Percentiles rank a stretch among this genome's conserved stretches.
Evolutionary conservation across 2,113 vertebrate species (phyloP).

Genomic region (Chaetops frenatus): DNA sequence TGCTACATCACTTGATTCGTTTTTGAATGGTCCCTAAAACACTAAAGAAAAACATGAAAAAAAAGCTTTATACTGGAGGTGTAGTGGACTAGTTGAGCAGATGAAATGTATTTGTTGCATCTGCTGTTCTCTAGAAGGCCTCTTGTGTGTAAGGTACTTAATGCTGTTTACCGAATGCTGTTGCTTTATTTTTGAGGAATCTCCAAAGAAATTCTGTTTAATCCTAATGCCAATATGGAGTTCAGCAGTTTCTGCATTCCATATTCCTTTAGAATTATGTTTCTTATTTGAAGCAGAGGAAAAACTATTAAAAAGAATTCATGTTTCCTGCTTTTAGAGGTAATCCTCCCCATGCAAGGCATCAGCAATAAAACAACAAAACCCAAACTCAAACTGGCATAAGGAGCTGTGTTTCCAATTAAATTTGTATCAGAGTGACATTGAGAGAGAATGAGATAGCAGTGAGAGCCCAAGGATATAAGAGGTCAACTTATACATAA

Average conservation of each 20-base stretch:
- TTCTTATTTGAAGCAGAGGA: neutral
- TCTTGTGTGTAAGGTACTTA: neutral
- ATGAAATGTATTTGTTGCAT: neutral
- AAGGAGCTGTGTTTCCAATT: neutral
- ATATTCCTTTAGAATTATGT: neutral
- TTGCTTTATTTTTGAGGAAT: neutral
- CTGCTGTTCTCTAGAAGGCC: neutral
- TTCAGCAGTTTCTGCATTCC: neutral
- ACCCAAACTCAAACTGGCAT: neutral
- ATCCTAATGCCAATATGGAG: neutral
- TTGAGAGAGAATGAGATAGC: neutral
- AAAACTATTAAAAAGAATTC: neutral
- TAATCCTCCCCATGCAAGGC: neutral
- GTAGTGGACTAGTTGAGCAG: neutral
- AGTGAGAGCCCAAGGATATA: neutral
- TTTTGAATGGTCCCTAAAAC: neutral
- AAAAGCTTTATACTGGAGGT: neutral
- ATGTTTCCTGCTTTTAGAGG: neutral
- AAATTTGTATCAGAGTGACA: neutral
- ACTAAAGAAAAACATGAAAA: neutral
- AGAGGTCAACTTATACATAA: slow-evolving; percentile 10
- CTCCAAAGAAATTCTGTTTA: neutral
- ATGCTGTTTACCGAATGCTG: neutral
- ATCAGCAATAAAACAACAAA: neutral
- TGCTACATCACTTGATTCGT: neutral